Evolutionary conservation across 2,888 invertebrate species (phyloP).

Genomic region (Temnothorax unifasciatus): DNA sequence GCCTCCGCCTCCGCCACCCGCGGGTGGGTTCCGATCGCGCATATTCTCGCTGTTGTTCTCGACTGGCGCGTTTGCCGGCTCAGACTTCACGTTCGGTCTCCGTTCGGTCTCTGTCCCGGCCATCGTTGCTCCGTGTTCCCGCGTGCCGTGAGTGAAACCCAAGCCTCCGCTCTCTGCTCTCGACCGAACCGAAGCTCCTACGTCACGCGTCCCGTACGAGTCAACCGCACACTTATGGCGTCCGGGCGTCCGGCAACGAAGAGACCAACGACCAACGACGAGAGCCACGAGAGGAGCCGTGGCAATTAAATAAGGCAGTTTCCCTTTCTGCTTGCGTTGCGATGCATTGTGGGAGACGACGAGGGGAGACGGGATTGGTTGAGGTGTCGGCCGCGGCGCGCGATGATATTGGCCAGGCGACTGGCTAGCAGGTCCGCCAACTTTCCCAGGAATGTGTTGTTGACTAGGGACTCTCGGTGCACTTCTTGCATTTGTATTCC

Average conservation of each 20-base stretch:
- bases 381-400: background rate
- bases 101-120: constrained; percentile 80
- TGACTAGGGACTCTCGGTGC: background rate
- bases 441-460: background rate
- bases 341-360: constrained; percentile 4
- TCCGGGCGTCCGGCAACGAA: constrained; percentile 76
- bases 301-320: background rate
- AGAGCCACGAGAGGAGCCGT: too few species aligned
- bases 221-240: constrained; percentile 58
- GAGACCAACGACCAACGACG: constrained; percentile 71
- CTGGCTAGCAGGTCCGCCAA: background rate
- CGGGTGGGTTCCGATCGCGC: constrained; percentile 76
- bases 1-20: constrained; percentile 69
- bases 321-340: background rate
- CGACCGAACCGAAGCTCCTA: background rate
- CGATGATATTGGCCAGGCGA: background rate
- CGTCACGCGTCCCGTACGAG: too few species aligned
- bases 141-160: background rate
- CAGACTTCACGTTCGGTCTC: constrained; percentile 77
- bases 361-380: constrained; percentile 22
- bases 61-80: constrained; percentile 75
- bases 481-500: background rate
- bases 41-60: constrained; percentile 79
- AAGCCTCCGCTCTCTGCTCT: too few species aligned
- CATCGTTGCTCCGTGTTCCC: constrained; percentile 49